phyloP scores from a whole-genome alignment of 2,113 vertebrate genomes.

The Irena cyanogastra region DNA sequence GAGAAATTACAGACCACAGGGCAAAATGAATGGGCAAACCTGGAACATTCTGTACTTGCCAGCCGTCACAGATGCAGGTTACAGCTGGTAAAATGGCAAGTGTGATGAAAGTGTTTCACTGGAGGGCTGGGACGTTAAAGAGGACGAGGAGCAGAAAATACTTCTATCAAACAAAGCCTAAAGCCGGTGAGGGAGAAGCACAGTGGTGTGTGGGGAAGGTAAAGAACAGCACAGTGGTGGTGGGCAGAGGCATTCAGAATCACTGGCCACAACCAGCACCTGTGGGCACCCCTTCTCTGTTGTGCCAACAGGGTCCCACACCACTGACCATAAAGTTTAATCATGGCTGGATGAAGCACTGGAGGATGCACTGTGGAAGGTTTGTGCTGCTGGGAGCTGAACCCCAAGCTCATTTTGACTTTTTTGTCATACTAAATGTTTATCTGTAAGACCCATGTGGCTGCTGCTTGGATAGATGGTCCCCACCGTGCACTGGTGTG shows the following conservation, averaged over 20 bases:
- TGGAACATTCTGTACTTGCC: neutral
- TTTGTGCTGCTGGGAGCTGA: neutral
- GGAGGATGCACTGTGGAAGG: neutral
- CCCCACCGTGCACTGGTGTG: neutral
- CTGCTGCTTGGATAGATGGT: neutral
- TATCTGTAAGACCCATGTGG: neutral
- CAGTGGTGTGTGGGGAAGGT: fast-evolving
- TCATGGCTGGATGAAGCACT: fast-evolving
- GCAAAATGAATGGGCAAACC: neutral
- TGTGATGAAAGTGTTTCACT: neutral
- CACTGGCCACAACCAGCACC: neutral
- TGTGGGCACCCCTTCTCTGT: neutral
- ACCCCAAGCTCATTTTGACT: neutral
- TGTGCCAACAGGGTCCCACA: fast-evolving
- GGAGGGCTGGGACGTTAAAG: fast-evolving
- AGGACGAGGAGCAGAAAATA: neutral
- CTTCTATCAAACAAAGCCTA: neutral
- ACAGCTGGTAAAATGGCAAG: neutral
- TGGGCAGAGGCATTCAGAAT: neutral
- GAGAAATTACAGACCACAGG: neutral
- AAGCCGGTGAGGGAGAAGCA: neutral
- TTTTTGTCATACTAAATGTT: neutral
- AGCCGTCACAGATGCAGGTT: neutral
- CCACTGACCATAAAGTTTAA: fast-evolving
- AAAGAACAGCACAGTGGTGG: neutral